Evolutionary conservation across 2,797 vertebrate species (phyloP).

Genomic region (Enteromius mattozi): DNA sequence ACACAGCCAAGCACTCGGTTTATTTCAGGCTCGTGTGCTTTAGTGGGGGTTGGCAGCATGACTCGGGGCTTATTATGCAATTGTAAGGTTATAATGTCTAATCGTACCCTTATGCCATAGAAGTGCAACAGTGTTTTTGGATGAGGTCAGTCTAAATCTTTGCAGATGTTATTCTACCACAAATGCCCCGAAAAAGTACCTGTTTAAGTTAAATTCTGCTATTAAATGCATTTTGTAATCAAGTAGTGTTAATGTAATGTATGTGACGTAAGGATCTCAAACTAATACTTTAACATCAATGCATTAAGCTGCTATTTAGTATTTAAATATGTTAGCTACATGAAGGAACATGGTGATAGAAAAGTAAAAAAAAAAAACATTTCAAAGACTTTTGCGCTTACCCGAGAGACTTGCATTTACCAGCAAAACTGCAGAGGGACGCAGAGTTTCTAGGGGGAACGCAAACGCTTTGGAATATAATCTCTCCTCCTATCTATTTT

Average conservation of each 20-base stretch:
- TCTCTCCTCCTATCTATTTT: too few species aligned
- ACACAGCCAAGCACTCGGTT: not conserved
- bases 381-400: not conserved
- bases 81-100: constrained; percentile 6
- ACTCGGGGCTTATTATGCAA: not conserved
- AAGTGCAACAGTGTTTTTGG: not conserved
- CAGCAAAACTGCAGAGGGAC: not conserved
- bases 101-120: not conserved
- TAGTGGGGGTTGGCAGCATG: not conserved
- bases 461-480: not conserved
- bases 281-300: not conserved
- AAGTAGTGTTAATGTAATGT: not conserved
- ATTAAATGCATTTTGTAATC: not conserved
- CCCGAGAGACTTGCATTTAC: not conserved
- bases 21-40: constrained; percentile 5
- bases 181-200: not conserved
- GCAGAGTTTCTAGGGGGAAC: not conserved
- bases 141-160: not conserved
- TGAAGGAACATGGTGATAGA: too few species aligned
- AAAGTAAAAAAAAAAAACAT: not conserved
- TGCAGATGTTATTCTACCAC: not conserved
- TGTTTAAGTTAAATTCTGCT: not conserved
- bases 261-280: not conserved
- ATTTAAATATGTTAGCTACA: not conserved
- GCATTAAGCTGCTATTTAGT: not conserved